Evolutionary conservation across 2,797 vertebrate genomes (phyloP), one percentile per base, ranked within the genome.

Genomic region (Onychomys leucogaster): DNA sequence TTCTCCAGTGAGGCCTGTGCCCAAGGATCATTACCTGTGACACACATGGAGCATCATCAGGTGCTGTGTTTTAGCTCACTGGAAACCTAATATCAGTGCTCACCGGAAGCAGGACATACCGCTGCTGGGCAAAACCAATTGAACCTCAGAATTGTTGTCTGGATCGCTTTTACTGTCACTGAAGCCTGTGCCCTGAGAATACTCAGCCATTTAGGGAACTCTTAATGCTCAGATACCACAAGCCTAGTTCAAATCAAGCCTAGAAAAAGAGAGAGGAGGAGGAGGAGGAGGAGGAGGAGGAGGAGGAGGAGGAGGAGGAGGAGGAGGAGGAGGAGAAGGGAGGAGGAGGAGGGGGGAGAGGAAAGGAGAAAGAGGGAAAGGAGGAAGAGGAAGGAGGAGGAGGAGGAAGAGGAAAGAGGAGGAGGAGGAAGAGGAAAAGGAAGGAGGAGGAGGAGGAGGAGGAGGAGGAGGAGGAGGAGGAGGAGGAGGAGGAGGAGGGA

Each of bases 61-160:
- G 25, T 57, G 89, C 57, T 81, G 4, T 61, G 25, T 34, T 88
- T 86, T 52, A 19, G 25, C 29, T 93, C 63, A 63, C 43, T 23
- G 27, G 19, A 27, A 37, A 55, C 65, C 52, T 63, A 49, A 81
- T 63, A 86, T 82, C 69, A 89, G 85, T 91, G 80, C 32, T 67
- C 55, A 86, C 69, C 82, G 23, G 34, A 81, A 93, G 52, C n/a
- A 96, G 71, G n/a, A 95, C 91, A 67, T n/a, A 49, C 13, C 27
- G 93, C 52, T 93, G 84, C 7, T 85, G 49, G 27, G 52, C 63
- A 80, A 85, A 78, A 93, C 76, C 80, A 32, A 16, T 37, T 86
- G 77, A 92, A 90, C 71, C 69, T 81, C 80, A 25, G 65, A 73
- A 71, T 25, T 73, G 19, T 57, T 65, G 16, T 59, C 29, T 93